Evolutionary conservation across 2,113 vertebrate species (phyloP).

Genomic region (Urocynchramus pylzowi): DNA sequence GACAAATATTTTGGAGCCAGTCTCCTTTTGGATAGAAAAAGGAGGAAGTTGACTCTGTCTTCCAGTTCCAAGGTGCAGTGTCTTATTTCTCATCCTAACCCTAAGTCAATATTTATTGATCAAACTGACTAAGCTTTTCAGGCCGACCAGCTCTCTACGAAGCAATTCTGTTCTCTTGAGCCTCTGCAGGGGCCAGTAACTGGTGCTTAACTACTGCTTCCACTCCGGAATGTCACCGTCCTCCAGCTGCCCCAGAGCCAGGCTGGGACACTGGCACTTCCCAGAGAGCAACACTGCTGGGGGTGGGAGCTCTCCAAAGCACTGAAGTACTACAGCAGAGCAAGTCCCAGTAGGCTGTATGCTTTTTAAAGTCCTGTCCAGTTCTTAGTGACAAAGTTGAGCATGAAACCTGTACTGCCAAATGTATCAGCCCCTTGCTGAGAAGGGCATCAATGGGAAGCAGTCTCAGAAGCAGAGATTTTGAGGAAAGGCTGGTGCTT

Average conservation of each 20-base stretch:
- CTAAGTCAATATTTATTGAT: constrained; percentile 52
- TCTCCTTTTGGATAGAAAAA: constrained; percentile 23
- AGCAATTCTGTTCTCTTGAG: constrained; percentile 46
- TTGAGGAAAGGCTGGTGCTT: background rate
- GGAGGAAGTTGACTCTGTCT: constrained; percentile 42
- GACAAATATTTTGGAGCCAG: background rate
- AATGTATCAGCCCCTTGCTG: background rate
- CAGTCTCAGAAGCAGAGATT: background rate
- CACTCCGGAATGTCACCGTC: background rate
- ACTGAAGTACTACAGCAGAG: background rate
- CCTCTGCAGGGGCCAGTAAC: constrained; percentile 47
- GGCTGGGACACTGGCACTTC: background rate
- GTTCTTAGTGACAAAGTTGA: background rate
- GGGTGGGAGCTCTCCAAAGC: background rate
- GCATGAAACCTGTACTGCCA: constrained; percentile 52
- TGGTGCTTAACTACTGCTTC: constrained; percentile 54
- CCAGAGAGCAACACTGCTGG: background rate
- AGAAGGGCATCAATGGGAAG: background rate
- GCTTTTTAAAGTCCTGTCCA: background rate
- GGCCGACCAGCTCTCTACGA: background rate
- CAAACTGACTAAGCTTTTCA: constrained; percentile 51
- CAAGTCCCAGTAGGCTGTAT: background rate
- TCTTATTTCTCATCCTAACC: constrained; percentile 55
- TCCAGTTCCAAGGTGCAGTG: constrained; percentile 47
- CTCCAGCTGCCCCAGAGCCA: background rate